Percentiles rank a stretch among this genome's conserved stretches.
phyloP scores from a whole-genome alignment of 2,113 vertebrate genomes.

The Chaenocephalus aceratus region DNA sequence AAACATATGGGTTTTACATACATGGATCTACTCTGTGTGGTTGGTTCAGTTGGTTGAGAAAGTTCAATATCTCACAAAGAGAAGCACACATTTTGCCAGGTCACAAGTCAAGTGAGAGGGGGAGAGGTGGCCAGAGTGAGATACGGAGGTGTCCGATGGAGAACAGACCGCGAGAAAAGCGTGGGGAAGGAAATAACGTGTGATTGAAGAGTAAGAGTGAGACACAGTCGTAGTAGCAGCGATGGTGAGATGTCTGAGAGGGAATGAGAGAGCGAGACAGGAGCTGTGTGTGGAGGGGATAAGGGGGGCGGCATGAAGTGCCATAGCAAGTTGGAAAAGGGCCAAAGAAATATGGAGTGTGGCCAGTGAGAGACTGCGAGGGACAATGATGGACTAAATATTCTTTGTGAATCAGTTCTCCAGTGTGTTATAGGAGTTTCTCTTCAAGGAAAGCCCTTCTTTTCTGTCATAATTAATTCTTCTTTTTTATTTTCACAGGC shows the following conservation, averaged over 20 bases:
- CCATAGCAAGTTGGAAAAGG: constrained; percentile 41
- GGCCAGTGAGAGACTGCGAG: constrained; percentile 44
- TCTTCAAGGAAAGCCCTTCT: constrained; percentile 31
- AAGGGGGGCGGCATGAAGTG: constrained; percentile 13
- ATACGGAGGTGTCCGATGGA: constrained; percentile 9
- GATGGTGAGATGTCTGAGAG: constrained; percentile 45
- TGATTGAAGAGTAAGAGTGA: constrained; percentile 21
- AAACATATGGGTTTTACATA: constrained; percentile 1
- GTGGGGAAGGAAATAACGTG: constrained; percentile 36
- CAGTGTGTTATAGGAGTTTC: constrained; percentile 29
- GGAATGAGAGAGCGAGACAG: constrained; percentile 27
- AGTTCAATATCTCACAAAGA: constrained; percentile 32
- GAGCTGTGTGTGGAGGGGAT: constrained; percentile 22
- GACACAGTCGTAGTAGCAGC: constrained; percentile 23
- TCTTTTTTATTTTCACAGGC: constrained; percentile 2
- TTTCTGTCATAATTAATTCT: constrained; percentile 40
- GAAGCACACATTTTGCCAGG: background rate
- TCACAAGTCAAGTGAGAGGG: constrained; percentile 1
- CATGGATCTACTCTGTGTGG: constrained; percentile 5
- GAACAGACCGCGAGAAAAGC: constrained; percentile 21
- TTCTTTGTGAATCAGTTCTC: constrained; percentile 46
- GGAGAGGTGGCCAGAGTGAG: constrained; percentile 33
- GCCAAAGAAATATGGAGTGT: constrained; percentile 48
- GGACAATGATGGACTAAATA: constrained; percentile 30
- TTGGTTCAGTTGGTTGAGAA: constrained; percentile 10